Base-by-base conservation (phyloP, 2,113 vertebrate species). In the Eidolon helvum region DNA sequence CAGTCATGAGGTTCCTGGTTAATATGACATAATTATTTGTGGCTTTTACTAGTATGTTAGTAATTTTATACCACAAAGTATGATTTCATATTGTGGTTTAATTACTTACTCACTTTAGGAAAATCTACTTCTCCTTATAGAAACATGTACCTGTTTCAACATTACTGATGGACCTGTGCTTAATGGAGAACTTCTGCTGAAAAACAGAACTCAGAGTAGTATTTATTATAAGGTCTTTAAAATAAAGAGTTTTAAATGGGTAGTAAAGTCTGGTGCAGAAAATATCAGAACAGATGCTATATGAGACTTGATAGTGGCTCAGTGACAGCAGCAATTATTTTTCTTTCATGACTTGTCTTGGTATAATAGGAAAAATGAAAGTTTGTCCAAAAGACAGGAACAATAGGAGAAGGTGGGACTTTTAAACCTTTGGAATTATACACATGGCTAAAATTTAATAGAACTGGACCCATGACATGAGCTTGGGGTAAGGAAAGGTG, bases 41-140 rank as follows among this genome's bases (percentile, higher is more conserved):
- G 43, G 21, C 43, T 96, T 61, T 91, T 91, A 74, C 19, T 85
- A 33, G 9, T 59, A 53, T 50, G 18, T 85, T 45, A 55, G 26
- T 82, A 78, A 75, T 83, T 90, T 94, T 91, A 93, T n/a, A 61
- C 66, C 66, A 66, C 50, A 57, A 93, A 57, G 16, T 35, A 63
- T 69, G 69, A 75, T 72, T 96, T 96, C 65, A 80, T 71, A n/a
- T n/a, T 75, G n/a, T 71, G 59, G 53, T 66, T 66, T 88, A 77
- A 75, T 87, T 68, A 65, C 72, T 95, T 68, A 65, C 9, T 82
- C 79, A 77, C 10, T 45, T 50, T 12, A 66, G 22, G 35, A 59
- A 90, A 50, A 71, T 16, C 24, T 48, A 55, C 14, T 48, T 61
- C 72, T 63, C 48, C 63, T 61, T 55, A 38, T 21, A 50, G 26